Base-by-base conservation (phyloP, 2,113 vertebrate species). In the Nansenia antarctica region DNA sequence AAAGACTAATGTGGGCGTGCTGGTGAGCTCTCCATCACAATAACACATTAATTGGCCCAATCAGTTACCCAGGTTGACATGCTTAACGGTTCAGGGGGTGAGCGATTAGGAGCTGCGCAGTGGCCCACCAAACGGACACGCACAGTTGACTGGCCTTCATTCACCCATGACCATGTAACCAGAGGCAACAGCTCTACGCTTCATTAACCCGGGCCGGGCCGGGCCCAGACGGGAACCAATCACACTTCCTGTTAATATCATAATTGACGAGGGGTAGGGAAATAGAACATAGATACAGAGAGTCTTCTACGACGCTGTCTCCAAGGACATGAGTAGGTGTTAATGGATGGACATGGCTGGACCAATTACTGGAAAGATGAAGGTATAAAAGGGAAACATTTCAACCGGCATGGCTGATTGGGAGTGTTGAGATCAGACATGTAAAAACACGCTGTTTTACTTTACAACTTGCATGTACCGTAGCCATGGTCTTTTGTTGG, bases 31-130 rank as follows among this genome's bases (percentile, higher is more conserved):
- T 76, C 76, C 73, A 66, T 87, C 80, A 78, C 71, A 71, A 68
- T 72, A 6, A 29, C 26, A 64, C 67, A 67, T 64, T 87, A 87
- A 86, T 87, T 81, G 70, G 70, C 49, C 60, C 80, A 59, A 80
- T 88, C 86, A 72, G 77, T 87, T 86, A 85, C 63, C 67, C 20
- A 9, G 66, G 72, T 57, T 77, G 85, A 85, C 84, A 31, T 66
- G 80, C 60, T 74, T 76, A 87, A 80, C 83, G 85, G 85, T 86
- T 79, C 59, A 26, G 70, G 47, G 69, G 70, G 83, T 84, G 86
- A 86, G 53, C 74, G 78, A 88, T 90, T 86, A 83, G 67, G 47
- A 52, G 74, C 58, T 5, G 58, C 18, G n/a, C 14, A 30, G 37
- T 30, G 65, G 8, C 18, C 26, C 62, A 20, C 27, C 37, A 27